A percentile compares a stretch with the other conserved stretches of the same genome.
These are phyloP conservation scores for Penaeus indicus DNA, from an alignment of 1,140 invertebrate species.

Conservation along the genomic window DNA sequence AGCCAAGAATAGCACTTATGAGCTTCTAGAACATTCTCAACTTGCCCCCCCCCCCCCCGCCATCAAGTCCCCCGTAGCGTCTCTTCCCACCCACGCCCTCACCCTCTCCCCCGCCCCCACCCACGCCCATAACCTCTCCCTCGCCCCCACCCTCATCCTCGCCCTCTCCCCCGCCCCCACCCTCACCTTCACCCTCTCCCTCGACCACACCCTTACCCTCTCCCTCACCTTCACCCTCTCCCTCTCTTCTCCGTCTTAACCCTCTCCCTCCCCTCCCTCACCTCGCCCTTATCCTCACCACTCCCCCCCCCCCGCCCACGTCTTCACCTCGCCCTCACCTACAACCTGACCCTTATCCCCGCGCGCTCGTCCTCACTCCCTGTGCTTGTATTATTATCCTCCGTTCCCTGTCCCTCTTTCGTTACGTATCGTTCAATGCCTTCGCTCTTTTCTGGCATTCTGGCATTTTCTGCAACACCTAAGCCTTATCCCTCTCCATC, in stretches of 20 bases:
- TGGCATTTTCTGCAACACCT: no score
- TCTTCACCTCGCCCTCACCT: not conserved
- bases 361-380: not conserved
- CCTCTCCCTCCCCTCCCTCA: conserved; percentile 2
- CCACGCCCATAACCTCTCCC: not conserved
- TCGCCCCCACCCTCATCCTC: not conserved
- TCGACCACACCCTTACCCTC: no score
- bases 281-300: not conserved
- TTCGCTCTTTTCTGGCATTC: no score
- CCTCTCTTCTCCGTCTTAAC: not conserved
- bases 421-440: no score
- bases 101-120: not conserved
- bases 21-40: no score
- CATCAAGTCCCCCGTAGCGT: not conserved
- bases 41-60: not conserved
- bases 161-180: no score
- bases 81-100: not conserved
- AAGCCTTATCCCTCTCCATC: no score
- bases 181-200: no score
- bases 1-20: no score
- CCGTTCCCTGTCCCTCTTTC: not conserved
- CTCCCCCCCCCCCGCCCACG: not conserved
- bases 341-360: no score
- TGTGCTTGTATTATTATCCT: not conserved
- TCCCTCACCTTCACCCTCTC: not conserved